Base-by-base conservation (phyloP, 64 coral and sea anemone species). In the Stichodactyla mertensii region DNA sequence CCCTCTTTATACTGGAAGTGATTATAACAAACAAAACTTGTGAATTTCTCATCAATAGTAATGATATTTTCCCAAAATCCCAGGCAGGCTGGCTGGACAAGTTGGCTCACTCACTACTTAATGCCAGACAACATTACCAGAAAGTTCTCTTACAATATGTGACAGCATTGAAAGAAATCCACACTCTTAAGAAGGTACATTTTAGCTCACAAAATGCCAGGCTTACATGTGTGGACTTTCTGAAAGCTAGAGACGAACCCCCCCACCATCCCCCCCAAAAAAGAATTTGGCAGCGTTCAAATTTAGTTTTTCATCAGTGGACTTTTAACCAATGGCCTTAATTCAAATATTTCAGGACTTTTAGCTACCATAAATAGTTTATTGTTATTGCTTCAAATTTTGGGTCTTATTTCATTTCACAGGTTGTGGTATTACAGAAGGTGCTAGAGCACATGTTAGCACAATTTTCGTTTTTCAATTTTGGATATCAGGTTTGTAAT, bases 401-500 rank as follows among this genome's bases (percentile, higher is more conserved):
- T 59, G 23, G 36, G 36, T n/a, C 77, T 6, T 92, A 27, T 27
- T 31, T 83, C 57, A 54, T 56, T 79, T 51, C 54, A 86, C 78
- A 99, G 97, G 93, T 99, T 18, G 89, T 91, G 16, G 79, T 99
- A 55, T 89, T 95, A 16, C 93, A 95, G 69, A 99, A 94, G 83
- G 88, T 99, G 11, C 55, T 99, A n/a, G 97, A 99, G 83, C 92
- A 99, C 78, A 95, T 99, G 90, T 70, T 99, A 23, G 97, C 97
- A 57, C 93, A 95, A 77, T 99, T 99, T 58, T 99, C 93, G 4
- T 99, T 99, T 83, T 94, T 99, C 77, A 99, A 99, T 81, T 99
- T 99, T 95, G 90, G 89, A 7, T 99, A 95, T 81, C 97, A 99
- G 97, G 97, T 99, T 74, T 11, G 69, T 74, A 74, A 74, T 28